phyloP scores from a whole-genome alignment of 1,140 invertebrate genomes.

The Psilanteris sp. region DNA sequence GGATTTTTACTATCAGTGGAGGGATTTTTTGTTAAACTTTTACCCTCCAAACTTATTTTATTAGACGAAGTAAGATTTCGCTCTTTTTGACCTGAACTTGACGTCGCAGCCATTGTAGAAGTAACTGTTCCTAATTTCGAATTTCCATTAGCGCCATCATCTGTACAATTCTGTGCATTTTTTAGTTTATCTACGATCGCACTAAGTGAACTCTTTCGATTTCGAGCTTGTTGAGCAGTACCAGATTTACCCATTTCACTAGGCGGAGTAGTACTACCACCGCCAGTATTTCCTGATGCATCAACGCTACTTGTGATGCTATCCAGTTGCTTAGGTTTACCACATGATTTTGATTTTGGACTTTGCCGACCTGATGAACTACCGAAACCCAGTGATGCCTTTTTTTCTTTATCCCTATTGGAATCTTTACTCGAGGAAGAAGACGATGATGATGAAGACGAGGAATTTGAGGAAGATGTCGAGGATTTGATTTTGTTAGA shows the following conservation, averaged over 20 bases:
- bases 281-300: conserved; percentile 47
- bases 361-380: conserved; percentile 80
- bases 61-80: conserved; percentile 66
- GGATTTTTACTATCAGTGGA: conserved; percentile 84
- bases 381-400: conserved; percentile 77
- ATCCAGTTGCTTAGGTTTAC: conserved; percentile 86
- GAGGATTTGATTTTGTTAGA: conserved; percentile 71
- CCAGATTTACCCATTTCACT: conserved; percentile 80
- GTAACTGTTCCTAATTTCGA: conserved; percentile 64
- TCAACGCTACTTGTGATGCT: conserved; percentile 75
- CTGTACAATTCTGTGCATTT: conserved; percentile 84
- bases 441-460: conserved; percentile 77
- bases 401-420: conserved; percentile 83
- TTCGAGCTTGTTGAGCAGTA: conserved; percentile 81
- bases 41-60: conserved; percentile 78
- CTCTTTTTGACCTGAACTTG: conserved; percentile 70
- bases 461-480: conserved; percentile 67
- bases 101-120: conserved; percentile 22
- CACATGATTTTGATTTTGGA: conserved; percentile 84
- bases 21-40: conserved; percentile 80
- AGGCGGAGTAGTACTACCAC: conserved; percentile 80
- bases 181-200: conserved; percentile 93
- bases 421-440: conserved; percentile 75
- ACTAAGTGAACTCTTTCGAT: conserved; percentile 88
- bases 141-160: conserved; percentile 65